phyloP scores from a whole-genome alignment of 2,888 invertebrate species.

The Coremacera marginata region DNA sequence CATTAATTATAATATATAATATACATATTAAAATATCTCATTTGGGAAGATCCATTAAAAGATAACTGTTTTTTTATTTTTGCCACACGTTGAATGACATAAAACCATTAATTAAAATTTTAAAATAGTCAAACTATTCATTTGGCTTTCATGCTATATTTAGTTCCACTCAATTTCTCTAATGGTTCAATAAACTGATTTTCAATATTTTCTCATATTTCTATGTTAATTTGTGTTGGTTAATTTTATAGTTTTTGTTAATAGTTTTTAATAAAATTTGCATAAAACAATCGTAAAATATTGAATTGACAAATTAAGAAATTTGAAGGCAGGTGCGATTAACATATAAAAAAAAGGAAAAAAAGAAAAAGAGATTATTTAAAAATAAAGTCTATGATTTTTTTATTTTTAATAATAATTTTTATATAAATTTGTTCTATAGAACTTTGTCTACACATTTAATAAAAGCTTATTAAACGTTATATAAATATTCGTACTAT shows the following conservation, averaged over 20 bases:
- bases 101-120: no score
- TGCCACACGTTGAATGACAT: no score
- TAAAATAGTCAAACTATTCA: no score
- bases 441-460: background rate
- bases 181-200: constrained; percentile 1
- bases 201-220: constrained; percentile 1
- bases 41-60: no score
- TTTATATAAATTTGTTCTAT: background rate
- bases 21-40: no score
- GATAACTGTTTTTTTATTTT: no score
- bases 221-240: constrained; percentile 4
- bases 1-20: no score
- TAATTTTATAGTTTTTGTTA: no score
- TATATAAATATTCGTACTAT: no score
- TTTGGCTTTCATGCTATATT: background rate
- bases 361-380: no score
- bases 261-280: constrained; percentile 3
- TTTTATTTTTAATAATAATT: background rate
- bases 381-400: background rate
- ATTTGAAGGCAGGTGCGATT: constrained; percentile 20
- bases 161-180: background rate
- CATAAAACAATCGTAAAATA: constrained; percentile 6
- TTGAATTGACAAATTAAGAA: background rate
- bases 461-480: background rate
- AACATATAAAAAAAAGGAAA: background rate